Percentiles rank a stretch among this genome's conserved stretches.
Evolutionary conservation across 1,140 invertebrate genomes (phyloP).

Genomic region (Drosophila carrolli): DNA sequence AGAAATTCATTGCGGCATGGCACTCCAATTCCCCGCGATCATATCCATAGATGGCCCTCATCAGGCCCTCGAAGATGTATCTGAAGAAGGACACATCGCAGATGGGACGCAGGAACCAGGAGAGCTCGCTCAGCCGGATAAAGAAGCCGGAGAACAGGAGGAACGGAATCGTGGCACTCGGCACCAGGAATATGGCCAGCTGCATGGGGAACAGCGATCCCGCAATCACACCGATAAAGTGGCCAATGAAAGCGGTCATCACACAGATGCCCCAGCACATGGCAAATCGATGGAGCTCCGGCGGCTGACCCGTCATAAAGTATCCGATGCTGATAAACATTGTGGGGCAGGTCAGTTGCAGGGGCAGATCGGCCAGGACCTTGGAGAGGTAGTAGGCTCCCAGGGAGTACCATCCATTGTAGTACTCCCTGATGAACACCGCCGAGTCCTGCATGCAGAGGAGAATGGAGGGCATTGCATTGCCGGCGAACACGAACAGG

Average conservation of each 20-base stretch:
- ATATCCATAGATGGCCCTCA: slow-evolving; percentile 91
- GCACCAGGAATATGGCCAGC: slow-evolving; percentile 92
- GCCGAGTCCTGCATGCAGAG: slow-evolving; percentile 93
- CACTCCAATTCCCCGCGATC: slow-evolving; percentile 87
- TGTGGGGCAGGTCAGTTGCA: slow-evolving; percentile 91
- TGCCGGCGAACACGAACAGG: slow-evolving; percentile 94
- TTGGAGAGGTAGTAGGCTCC: slow-evolving; percentile 93
- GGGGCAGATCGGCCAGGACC: slow-evolving; percentile 93
- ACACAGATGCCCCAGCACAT: slow-evolving; percentile 90
- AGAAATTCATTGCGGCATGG: slow-evolving; percentile 74
- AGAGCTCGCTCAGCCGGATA: slow-evolving; percentile 91
- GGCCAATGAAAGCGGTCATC: slow-evolving; percentile 90
- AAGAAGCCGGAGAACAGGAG: slow-evolving; percentile 94
- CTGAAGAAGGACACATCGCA: slow-evolving; percentile 91
- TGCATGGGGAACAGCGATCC: slow-evolving; percentile 90
- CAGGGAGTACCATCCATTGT: slow-evolving; percentile 95
- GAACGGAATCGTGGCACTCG: slow-evolving; percentile 92
- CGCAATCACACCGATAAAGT: slow-evolving; percentile 91
- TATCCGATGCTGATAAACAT: slow-evolving; percentile 91
- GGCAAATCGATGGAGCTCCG: slow-evolving; percentile 88
- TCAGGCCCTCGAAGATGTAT: slow-evolving; percentile 91
- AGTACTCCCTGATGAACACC: slow-evolving; percentile 94
- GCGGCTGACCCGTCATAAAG: slow-evolving; percentile 92
- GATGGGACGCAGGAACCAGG: slow-evolving; percentile 89
- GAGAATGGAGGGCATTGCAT: slow-evolving; percentile 94